These are phyloP conservation scores for Pycnonotus jocosus DNA, from an alignment of 2,113 vertebrate genomes.

Conservation along the genomic window DNA sequence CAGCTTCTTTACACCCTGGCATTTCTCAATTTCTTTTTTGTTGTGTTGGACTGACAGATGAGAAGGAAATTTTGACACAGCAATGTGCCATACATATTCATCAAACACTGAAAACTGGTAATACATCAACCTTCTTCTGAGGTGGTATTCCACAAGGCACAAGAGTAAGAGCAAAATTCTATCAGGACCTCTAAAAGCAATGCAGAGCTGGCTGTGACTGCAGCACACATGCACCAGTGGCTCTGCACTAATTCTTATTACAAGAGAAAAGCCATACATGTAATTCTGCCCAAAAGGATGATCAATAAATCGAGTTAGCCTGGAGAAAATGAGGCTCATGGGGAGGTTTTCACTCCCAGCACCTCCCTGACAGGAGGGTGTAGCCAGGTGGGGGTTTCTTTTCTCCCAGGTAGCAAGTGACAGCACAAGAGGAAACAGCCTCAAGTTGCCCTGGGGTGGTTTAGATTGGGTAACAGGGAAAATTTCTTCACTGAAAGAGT, in stretches of 20 bases:
- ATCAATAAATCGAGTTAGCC: not conserved
- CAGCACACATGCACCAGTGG: not conserved
- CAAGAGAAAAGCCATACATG: not conserved
- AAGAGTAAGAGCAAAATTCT: not conserved
- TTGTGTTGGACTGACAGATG: not conserved
- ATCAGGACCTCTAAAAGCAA: not conserved
- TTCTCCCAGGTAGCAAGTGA: not conserved
- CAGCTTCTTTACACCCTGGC: not conserved
- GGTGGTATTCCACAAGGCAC: not conserved
- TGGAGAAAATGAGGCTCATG: not conserved
- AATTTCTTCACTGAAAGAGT: not conserved
- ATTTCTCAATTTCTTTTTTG: not conserved
- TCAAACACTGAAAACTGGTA: not conserved
- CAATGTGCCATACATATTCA: not conserved
- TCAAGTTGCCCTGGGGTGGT: not conserved
- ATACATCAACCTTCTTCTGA: not conserved
- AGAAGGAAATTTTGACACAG: not conserved
- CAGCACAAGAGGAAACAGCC: not conserved
- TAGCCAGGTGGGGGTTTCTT: not conserved
- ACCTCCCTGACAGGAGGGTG: not conserved
- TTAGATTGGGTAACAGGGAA: not conserved
- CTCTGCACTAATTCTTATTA: not conserved
- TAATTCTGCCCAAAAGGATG: not conserved
- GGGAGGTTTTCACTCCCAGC: not conserved
- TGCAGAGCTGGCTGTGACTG: not conserved